Conservation (phyloP, 2,113 vertebrate species). For the Accipiter cooperii region DNA sequence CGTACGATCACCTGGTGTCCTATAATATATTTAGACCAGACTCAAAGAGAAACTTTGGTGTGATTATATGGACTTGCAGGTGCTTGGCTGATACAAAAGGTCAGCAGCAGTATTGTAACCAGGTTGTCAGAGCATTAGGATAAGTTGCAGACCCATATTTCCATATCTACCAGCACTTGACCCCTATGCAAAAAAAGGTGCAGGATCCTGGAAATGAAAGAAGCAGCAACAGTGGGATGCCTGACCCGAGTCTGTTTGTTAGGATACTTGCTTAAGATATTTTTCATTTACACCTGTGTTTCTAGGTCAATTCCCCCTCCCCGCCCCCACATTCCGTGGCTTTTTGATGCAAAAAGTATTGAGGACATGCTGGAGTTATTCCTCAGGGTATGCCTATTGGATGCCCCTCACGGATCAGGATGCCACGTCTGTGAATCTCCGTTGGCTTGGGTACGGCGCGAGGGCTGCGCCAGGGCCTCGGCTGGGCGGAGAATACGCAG, state of each 20-base stretch:
- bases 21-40: not conserved
- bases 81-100: not conserved
- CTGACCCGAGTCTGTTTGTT: not conserved
- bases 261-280: not conserved
- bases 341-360: not conserved
- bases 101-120: not conserved
- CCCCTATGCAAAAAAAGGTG: not conserved
- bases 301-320: not conserved
- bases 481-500: accelerated
- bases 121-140: not conserved
- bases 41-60: not conserved
- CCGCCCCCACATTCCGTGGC: accelerated
- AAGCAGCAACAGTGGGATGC: not conserved
- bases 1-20: accelerated
- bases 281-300: not conserved
- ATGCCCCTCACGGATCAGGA: not conserved
- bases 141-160: not conserved
- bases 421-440: not conserved
- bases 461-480: not conserved
- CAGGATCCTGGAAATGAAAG: not conserved
- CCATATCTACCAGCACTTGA: not conserved
- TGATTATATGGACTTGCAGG: not conserved
- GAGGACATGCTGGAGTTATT: not conserved
- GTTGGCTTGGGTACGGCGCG: accelerated
- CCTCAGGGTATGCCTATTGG: not conserved